These are phyloP conservation scores for Phrynocephalus vlangalii DNA, from an alignment of 2,797 vertebrate species.

Conservation along the genomic window DNA sequence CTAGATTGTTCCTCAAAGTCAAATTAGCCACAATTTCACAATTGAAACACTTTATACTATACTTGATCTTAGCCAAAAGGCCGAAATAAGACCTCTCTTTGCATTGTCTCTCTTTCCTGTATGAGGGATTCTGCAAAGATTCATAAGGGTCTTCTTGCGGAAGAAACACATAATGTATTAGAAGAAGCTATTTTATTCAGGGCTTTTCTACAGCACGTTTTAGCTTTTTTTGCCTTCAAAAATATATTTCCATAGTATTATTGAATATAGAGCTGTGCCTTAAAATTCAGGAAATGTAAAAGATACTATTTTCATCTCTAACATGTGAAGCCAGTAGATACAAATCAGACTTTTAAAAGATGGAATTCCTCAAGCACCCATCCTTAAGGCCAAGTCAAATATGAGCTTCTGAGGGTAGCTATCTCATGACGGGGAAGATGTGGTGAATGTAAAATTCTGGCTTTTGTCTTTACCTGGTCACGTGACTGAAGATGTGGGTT, in stretches of 20 bases:
- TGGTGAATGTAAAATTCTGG: no score
- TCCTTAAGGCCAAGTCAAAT: not conserved
- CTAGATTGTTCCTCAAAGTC: not conserved
- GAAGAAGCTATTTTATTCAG: not conserved
- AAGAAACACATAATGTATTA: no score
- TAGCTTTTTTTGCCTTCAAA: not conserved
- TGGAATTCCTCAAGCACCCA: not conserved
- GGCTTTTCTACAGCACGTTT: not conserved
- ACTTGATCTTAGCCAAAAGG: no score
- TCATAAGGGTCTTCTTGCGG: not conserved
- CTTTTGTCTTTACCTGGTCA: no score
- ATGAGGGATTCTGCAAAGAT: slow-evolving; percentile 6
- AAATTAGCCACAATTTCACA: not conserved
- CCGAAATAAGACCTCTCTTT: not conserved
- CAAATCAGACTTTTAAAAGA: not conserved
- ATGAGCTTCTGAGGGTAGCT: no score
- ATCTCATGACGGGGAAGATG: no score
- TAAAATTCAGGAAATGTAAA: not conserved
- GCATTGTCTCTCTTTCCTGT: not conserved
- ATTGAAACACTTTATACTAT: not conserved
- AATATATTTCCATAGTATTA: not conserved
- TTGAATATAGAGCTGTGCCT: not conserved
- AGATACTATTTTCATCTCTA: not conserved
- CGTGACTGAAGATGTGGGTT: no score
- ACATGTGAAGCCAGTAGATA: not conserved